Percentiles rank a stretch among this genome's conserved stretches.
Conservation (phyloP, 2,888 invertebrate species). For the Gonocerus acuteangulatus region DNA sequence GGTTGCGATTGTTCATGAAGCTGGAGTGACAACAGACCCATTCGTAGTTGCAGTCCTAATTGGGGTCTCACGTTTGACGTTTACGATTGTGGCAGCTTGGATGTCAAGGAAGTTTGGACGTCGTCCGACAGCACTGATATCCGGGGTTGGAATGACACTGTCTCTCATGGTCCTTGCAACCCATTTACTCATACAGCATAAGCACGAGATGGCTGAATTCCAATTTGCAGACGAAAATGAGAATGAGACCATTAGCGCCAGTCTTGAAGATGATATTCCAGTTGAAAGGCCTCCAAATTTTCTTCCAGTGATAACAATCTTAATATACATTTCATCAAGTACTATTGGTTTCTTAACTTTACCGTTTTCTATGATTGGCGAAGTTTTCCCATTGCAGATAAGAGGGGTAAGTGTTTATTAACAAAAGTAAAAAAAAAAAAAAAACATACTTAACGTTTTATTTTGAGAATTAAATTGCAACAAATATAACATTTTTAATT, state of each 20-base stretch:
- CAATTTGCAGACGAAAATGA: constrained; percentile 36
- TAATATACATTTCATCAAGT: constrained; percentile 43
- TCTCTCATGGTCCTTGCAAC: constrained; percentile 44
- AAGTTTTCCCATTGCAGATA: constrained; percentile 49
- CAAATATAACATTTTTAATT: too few relatives aligned
- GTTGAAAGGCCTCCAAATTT: constrained; percentile 22
- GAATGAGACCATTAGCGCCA: background rate
- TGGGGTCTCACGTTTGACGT: constrained; percentile 36
- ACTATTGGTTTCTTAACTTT: constrained; percentile 51
- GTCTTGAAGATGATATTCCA: background rate
- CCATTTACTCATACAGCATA: constrained; percentile 20
- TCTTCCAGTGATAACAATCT: constrained; percentile 36
- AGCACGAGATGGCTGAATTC: constrained; percentile 25
- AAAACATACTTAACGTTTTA: too few relatives aligned
- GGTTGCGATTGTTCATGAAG: constrained; percentile 44
- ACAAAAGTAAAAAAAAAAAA: background rate
- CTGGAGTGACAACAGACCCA: constrained; percentile 37
- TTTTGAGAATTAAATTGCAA: too few relatives aligned
- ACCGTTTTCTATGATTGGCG: constrained; percentile 52
- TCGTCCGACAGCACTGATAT: constrained; percentile 41
- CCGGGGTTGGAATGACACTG: constrained; percentile 51
- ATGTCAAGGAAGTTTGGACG: constrained; percentile 37
- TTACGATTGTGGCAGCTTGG: constrained; percentile 36
- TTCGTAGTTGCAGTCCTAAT: constrained; percentile 38
- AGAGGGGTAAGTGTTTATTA: constrained; percentile 44